Evolutionary conservation across 2,888 invertebrate species (phyloP).

Genomic region (Idaea dimidiata): DNA sequence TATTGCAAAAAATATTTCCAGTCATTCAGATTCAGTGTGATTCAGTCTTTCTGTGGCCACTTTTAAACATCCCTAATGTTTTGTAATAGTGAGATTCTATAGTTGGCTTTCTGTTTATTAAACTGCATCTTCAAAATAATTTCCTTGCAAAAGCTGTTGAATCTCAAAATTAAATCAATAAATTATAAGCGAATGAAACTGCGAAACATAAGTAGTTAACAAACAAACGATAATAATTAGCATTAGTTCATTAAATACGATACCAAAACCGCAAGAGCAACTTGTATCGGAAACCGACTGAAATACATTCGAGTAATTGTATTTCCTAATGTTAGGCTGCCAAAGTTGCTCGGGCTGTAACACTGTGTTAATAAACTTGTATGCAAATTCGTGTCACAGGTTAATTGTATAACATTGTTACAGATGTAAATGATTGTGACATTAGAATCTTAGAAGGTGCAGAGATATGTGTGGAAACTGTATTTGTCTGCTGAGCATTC

Average conservation of each 20-base stretch:
- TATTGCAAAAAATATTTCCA: no score
- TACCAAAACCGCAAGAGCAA: background rate
- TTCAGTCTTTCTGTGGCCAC: no score
- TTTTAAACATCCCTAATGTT: no score
- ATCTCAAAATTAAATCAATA: no score
- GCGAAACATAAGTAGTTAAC: background rate
- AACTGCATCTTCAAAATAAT: no score
- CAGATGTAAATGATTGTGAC: background rate
- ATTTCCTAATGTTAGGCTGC: background rate
- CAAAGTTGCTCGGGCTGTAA: background rate
- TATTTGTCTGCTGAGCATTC: no score
- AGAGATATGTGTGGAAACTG: no score
- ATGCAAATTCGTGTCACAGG: background rate
- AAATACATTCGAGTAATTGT: background rate
- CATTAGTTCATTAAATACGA: background rate
- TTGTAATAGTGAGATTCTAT: no score
- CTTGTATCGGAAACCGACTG: background rate
- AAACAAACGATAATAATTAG: background rate
- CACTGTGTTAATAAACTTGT: background rate
- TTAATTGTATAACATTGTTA: background rate
- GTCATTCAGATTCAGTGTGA: no score
- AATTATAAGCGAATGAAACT: no score
- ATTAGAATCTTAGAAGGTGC: background rate
- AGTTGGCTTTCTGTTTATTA: no score
- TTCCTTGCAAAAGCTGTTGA: no score